Evolutionary conservation across 1,140 invertebrate genomes (phyloP), one percentile per base, ranked within the genome.

Genomic region (Drosophila kanapiae): DNA sequence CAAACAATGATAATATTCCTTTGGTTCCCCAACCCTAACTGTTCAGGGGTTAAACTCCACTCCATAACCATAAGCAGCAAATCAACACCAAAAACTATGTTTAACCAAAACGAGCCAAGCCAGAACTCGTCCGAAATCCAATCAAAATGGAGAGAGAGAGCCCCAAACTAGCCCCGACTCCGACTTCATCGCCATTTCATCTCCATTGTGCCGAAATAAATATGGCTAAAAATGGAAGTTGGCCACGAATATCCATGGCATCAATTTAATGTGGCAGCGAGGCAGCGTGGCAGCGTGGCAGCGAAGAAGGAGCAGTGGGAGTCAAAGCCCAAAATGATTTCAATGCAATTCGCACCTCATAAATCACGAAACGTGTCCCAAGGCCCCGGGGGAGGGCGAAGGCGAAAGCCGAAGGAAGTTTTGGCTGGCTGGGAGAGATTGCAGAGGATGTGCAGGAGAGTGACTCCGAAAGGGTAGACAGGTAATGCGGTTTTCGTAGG

Each of bases 311-410:
- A 10, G 58, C 16, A 42, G 63, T 58, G 23, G 54, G 59, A 67
- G 63, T 37, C 48, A 40, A 33, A 51, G 47, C 49, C 82, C 65
- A 83, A 90, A 86, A 78, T 80, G 67, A 84, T 92, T 92, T 88
- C 79, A 81, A 85, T 86, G 91, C 87, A 92, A 92, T 92, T 92
- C 91, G 87, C 91, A 92, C 91, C 91, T 92, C 91, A 92, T 92
- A 92, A 92, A 92, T 92, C 91, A 92, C 84, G 82, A 92, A 92
- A 92, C 91, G 91, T 92, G 91, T 90, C 85, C 83, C 82, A 77
- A 86, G 82, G 76, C 64, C 14, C 8, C 8, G 9, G 71, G 67
- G 47, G 71, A 45, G 40, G 35, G 37, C 37, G 51, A 23, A 14
- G 51, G 31, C 31, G 47, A 54, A 42, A 59, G 45, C 49, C 29